Conservation (phyloP, 2,797 vertebrate species). For the Buceros bicornis region DNA sequence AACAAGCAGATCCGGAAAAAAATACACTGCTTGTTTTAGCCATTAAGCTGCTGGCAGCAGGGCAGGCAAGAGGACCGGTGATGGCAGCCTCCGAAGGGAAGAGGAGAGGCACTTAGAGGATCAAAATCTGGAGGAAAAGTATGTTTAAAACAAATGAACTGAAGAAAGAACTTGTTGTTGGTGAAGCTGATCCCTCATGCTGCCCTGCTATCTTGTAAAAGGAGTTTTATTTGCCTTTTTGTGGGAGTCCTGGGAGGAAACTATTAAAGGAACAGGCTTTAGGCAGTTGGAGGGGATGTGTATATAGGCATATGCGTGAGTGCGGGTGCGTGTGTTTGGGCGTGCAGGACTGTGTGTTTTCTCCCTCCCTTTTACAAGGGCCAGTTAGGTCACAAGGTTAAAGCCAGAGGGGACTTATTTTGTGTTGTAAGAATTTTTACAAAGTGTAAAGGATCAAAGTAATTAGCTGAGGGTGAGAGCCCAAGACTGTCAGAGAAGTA, state of each 20-base stretch:
- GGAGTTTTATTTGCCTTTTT: conserved; percentile 80
- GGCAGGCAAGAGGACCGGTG: not conserved
- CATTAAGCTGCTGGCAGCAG: conserved; percentile 3
- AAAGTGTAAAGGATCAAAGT: conserved; percentile 88
- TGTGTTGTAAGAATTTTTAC: conserved; percentile 88
- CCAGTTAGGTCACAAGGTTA: conserved; percentile 84
- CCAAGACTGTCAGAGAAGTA: conserved; percentile 75
- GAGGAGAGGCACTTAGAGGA: conserved; percentile 14
- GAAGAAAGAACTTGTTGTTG: conserved; percentile 65
- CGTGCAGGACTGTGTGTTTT: not conserved
- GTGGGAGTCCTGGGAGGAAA: conserved; percentile 80
- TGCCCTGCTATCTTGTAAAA: conserved; percentile 82
- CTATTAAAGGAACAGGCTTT: conserved; percentile 75
- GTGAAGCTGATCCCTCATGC: conserved; percentile 59
- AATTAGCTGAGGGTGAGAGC: conserved; percentile 83
- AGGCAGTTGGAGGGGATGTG: conserved; percentile 62
- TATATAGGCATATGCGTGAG: conserved; percentile 13
- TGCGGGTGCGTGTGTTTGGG: not conserved
- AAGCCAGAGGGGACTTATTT: conserved; percentile 80
- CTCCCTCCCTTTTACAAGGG: conserved; percentile 77
- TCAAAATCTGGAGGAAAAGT: conserved; percentile 48
- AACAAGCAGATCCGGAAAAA: conserved; percentile 13
- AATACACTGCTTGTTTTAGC: not conserved
- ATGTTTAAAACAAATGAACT: conserved; percentile 73
- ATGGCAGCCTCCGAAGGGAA: conserved; percentile 1